These are phyloP conservation scores for Antheraea pernyi DNA, from an alignment of 1,140 invertebrate species.

Conservation along the genomic window DNA sequence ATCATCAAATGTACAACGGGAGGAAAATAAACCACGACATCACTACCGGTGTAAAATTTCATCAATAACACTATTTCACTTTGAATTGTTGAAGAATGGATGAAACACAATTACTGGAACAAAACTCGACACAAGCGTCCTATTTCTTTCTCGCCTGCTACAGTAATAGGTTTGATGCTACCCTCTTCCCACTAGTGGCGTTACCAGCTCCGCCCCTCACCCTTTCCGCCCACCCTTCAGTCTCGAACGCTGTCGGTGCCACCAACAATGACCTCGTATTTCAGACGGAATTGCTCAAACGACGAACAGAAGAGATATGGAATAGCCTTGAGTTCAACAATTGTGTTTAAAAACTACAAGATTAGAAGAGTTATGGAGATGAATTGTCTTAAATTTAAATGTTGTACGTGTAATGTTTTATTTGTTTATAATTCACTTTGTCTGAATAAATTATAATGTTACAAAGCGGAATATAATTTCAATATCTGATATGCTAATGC, in stretches of 20 bases:
- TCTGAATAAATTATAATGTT: too few relatives aligned
- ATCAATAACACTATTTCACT: conserved; percentile 37
- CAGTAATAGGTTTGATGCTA: conserved; percentile 66
- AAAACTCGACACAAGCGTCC: conserved; percentile 62
- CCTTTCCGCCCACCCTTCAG: conserved; percentile 38
- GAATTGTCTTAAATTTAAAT: not conserved
- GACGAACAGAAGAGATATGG: conserved; percentile 67
- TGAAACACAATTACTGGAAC: conserved; percentile 73
- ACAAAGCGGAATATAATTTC: too few relatives aligned
- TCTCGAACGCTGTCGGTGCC: conserved; percentile 61
- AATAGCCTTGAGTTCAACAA: conserved; percentile 39
- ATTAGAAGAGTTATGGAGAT: not conserved
- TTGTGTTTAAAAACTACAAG: not conserved
- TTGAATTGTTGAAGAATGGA: conserved; percentile 55
- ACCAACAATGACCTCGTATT: conserved; percentile 78
- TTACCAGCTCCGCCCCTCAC: conserved; percentile 38
- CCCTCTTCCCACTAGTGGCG: conserved; percentile 44
- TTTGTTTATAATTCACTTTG: too few relatives aligned
- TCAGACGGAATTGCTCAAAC: conserved; percentile 75
- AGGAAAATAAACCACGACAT: conserved; percentile 15
- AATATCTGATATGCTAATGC: too few relatives aligned
- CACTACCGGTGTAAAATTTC: conserved; percentile 28
- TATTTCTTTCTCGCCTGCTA: conserved; percentile 69
- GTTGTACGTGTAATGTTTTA: not conserved
- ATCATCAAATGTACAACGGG: conserved; percentile 7